Base-by-base conservation (phyloP, 2,113 vertebrate genomes). In the Catagonus wagneri region DNA sequence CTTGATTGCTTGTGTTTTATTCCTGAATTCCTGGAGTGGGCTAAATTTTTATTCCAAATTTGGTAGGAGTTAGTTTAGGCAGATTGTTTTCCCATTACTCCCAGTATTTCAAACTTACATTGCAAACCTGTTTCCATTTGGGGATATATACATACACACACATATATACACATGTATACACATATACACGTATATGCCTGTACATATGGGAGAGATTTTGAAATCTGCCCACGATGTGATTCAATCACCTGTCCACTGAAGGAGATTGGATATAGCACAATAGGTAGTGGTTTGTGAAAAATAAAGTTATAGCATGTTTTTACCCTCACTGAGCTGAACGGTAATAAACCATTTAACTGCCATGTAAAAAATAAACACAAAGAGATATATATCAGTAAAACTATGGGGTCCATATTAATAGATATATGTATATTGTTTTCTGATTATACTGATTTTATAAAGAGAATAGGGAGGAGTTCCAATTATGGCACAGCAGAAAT, bases 51-150 rank as follows among this genome's bases (percentile, higher is more conserved):
- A 17, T 89, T 93, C 83, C 89, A 76, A 90, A 75, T 44, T 80
- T 84, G n/a, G 56, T 56, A 91, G 50, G 9, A 95, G 96, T 95
- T 96, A 95, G 96, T 95, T 96, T 63, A 75, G 27, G 63, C n/a
- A 88, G 72, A 68, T n/a, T 34, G 39, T 76, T 94, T 95, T 93
- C 68, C 92, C 60, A 71, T 95, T 81, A 56, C 36, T 88, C 87
- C 27, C 52, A 83, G 32, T 92, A 71, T 85, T 93, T 81, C 72
- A 20, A 75, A 81, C 60, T 84, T 86, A 44, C 3, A 56, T 32
- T 79, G 83, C 32, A 36, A 79, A 74, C 87, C 39, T 58, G 39
- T 84, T 90, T 95, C 44, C 63, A 92, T 85, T 79, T 89, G 71
- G 16, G 39, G 6, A 61, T 39, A 87, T 1, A 61, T 19, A 74